Conservation (phyloP, 1,140 invertebrate genomes). For the Heliconius hewitsoni region DNA sequence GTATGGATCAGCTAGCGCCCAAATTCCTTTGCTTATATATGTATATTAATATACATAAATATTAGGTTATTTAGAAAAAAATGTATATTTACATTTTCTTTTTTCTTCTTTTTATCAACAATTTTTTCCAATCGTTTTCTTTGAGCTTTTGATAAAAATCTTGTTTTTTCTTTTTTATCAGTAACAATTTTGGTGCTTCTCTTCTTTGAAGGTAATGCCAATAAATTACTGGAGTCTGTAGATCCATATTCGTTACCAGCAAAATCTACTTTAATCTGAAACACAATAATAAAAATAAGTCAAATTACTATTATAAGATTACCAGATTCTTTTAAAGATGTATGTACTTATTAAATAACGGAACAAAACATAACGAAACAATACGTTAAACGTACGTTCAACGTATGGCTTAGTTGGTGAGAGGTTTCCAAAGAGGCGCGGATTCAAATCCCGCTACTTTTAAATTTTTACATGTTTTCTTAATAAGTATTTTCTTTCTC, state of each 20-base stretch:
- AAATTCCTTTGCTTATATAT: too few species aligned
- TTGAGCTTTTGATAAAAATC: conserved; percentile 92
- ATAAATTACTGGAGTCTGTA: conserved; percentile 88
- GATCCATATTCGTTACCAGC: conserved; percentile 80
- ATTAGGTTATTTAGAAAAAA: neutral
- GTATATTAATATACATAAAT: too few species aligned
- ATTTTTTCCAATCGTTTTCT: conserved; percentile 93
- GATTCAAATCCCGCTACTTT: too few species aligned
- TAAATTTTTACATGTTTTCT: too few species aligned
- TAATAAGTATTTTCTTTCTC: too few species aligned
- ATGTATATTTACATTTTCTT: conserved; percentile 87
- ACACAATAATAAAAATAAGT: conserved; percentile 19
- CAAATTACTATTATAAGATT: neutral
- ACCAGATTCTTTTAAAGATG: neutral
- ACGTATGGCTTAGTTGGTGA: too few species aligned
- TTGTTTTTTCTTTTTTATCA: conserved; percentile 81
- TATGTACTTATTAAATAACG: neutral
- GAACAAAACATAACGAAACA: too few species aligned
- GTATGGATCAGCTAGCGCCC: too few species aligned
- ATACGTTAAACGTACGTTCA: too few species aligned
- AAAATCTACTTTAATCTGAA: conserved; percentile 86
- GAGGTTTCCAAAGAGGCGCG: too few species aligned
- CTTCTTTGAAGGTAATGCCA: conserved; percentile 92
- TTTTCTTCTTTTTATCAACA: conserved; percentile 93
- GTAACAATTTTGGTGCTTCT: conserved; percentile 87